Evolutionary conservation across 2,113 vertebrate species (phyloP).

Genomic region (Chaenogobius annularis): DNA sequence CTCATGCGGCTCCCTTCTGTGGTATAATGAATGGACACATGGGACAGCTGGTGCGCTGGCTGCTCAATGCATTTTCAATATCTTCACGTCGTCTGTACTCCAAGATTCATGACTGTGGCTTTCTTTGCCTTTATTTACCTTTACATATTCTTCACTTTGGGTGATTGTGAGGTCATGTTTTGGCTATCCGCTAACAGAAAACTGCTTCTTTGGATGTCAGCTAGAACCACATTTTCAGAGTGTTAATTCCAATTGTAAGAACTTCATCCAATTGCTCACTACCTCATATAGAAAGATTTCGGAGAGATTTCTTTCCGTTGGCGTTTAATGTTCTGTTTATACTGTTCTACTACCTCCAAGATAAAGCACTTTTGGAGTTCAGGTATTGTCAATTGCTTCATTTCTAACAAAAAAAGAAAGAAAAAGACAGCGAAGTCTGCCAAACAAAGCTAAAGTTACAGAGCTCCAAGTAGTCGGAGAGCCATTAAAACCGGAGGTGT

Average conservation of each 20-base stretch:
- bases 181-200: background rate
- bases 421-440: background rate
- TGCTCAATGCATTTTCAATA: background rate
- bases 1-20: background rate
- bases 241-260: conserved; percentile 4
- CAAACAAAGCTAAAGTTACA: conserved; percentile 3
- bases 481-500: conserved; percentile 54
- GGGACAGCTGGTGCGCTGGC: background rate
- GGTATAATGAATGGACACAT: conserved; percentile 1
- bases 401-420: conserved; percentile 9
- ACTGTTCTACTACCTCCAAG: background rate
- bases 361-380: conserved; percentile 8
- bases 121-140: background rate
- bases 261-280: conserved; percentile 32
- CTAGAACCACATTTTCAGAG: too few relatives aligned
- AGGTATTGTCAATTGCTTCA: conserved; percentile 6
- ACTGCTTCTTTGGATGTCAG: too few relatives aligned
- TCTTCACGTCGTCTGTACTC: background rate
- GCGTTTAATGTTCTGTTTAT: conserved; percentile 26
- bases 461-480: conserved; percentile 22
- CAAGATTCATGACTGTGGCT: background rate
- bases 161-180: background rate
- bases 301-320: conserved; percentile 19
- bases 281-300: conserved; percentile 27
- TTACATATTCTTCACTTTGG: background rate